Evolutionary conservation across 2,113 vertebrate species (phyloP), one percentile per base, ranked within the genome.

Genomic region (Halcyon senegalensis): DNA sequence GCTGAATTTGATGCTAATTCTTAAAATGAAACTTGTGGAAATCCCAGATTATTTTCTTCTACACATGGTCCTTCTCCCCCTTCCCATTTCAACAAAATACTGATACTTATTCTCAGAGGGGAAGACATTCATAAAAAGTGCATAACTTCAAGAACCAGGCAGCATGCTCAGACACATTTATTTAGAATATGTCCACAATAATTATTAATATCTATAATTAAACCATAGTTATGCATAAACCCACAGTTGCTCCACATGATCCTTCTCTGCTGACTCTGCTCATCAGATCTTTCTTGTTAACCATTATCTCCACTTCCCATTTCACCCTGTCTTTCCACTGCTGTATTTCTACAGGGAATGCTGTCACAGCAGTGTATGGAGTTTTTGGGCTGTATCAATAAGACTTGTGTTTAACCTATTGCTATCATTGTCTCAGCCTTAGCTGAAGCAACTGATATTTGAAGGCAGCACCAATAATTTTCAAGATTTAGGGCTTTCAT

Each of bases 61-160:
- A 67, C 2, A 5, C 1, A 13, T 0, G 0, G 6, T n/a, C 10
- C 10, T 67, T 73, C 48, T 15, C 80, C 58, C 9, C 9, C 15
- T 23, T 7, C 13, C 7, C 9, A 39, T 24, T 63, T 90, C 31
- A 55, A 55, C 9, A 75, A 63, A 84, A 50, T 33, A 28, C 28
- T 55, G 5, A 8, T 63, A 10, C 51, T 79, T 64, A 23, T 46
- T 67, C 39, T 87, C 16, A 33, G 48, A 72, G 23, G 15, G 10
- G 43, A 87, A n/a, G 6, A 56, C 0, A 1, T 3, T 82, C 56
- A 16, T 12, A 75, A 92, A 58, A 50, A 63, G 9, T 0, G 0
- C 13, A 31, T 8, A 63, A 13, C 23, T 78, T 41, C 46, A 56
- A 77, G 91, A 87, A 5, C 23, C n/a, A 66, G 23, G 16, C 51